A percentile compares a stretch with the other conserved stretches of the same genome.
Conservation (phyloP, 2,113 vertebrate species). For the Pipra filicauda region DNA sequence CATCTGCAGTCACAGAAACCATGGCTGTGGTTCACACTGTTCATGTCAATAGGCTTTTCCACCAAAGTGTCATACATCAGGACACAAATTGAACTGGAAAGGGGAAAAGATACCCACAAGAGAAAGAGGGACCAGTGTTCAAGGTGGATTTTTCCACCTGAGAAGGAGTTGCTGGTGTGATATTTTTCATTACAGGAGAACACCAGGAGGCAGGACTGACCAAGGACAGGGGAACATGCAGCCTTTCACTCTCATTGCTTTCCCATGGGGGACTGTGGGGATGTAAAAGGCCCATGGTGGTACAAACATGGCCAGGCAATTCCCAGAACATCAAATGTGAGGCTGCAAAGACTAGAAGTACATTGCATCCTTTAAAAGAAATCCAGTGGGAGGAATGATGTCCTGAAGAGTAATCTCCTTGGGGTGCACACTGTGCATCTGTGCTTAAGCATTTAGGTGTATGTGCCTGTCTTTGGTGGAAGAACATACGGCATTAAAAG, state of each 20-base stretch:
- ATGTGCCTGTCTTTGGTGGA: neutral
- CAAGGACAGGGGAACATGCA: neutral
- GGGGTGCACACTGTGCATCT: neutral
- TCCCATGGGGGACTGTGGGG: neutral
- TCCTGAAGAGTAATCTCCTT: neutral
- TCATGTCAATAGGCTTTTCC: neutral
- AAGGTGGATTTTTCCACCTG: neutral
- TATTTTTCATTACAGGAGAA: neutral
- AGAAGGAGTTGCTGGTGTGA: neutral
- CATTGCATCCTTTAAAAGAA: neutral
- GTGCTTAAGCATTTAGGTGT: neutral
- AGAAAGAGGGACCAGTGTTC: neutral
- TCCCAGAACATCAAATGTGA: neutral
- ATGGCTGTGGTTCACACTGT: neutral
- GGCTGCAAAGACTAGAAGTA: neutral
- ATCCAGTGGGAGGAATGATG: neutral
- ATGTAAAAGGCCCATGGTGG: neutral
- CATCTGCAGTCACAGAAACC: neutral
- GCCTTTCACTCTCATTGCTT: rapidly evolving
- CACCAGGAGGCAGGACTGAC: neutral
- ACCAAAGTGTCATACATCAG: rapidly evolving
- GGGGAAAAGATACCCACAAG: neutral
- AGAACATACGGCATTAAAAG: neutral
- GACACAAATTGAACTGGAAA: neutral
- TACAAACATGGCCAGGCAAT: neutral